phyloP scores from a whole-genome alignment of 2,113 vertebrate species.

The Rhinopithecus roxellana region DNA sequence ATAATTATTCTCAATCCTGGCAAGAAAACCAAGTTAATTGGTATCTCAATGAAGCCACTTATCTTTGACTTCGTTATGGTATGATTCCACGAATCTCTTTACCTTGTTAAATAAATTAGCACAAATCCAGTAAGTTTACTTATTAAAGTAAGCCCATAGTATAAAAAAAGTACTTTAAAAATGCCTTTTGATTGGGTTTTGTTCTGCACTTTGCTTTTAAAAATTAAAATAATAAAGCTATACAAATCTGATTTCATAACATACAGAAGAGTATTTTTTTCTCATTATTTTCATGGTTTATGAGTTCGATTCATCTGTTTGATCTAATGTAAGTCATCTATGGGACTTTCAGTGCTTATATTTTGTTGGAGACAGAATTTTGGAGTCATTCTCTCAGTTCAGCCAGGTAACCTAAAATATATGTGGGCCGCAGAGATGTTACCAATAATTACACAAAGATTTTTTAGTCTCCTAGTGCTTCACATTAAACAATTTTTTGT shows the following conservation, averaged over 20 bases:
- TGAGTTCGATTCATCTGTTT: background rate
- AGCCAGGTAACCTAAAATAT: background rate
- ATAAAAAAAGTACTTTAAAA: background rate
- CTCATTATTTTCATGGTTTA: constrained; percentile 22
- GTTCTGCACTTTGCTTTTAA: background rate
- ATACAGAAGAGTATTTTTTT: background rate
- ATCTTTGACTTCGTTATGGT: background rate
- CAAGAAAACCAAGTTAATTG: constrained; percentile 24
- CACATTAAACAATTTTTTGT: background rate
- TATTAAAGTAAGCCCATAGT: background rate
- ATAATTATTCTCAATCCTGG: constrained; percentile 39
- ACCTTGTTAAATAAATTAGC: constrained; percentile 18
- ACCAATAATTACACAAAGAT: background rate
- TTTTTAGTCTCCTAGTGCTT: background rate
- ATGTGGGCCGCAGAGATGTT: background rate
- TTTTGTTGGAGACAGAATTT: background rate
- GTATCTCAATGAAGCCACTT: background rate
- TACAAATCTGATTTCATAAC: background rate
- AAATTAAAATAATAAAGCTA: constrained; percentile 24
- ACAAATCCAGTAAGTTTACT: background rate
- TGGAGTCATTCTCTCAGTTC: background rate
- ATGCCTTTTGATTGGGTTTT: background rate
- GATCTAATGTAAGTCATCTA: background rate
- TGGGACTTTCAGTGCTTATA: background rate
- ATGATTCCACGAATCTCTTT: constrained; percentile 1